Conservation (phyloP, 2,113 vertebrate species). For the Rhinolophus sinicus region DNA sequence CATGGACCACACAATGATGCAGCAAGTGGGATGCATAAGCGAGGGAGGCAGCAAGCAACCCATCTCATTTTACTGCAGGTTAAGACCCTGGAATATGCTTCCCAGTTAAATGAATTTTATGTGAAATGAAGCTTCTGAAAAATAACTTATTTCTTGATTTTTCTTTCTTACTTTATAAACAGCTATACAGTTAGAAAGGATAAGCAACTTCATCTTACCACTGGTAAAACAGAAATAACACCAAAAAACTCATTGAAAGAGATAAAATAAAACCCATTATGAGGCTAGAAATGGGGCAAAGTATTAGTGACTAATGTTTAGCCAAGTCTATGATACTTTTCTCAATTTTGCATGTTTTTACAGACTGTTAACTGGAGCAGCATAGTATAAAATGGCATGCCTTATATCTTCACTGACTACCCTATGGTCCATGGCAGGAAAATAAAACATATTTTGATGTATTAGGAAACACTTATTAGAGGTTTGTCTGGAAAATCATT, state of each 20-base stretch:
- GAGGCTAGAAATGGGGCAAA: background rate
- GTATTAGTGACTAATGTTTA: background rate
- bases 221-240: background rate
- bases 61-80: background rate
- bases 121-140: background rate
- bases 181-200: background rate
- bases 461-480: background rate
- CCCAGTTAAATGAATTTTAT: background rate
- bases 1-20: background rate
- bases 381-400: background rate
- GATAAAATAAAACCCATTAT: background rate
- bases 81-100: background rate
- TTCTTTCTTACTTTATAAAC: constrained; percentile 31
- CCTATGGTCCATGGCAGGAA: background rate
- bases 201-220: background rate
- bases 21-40: background rate
- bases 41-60: background rate
- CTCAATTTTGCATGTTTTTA: background rate
- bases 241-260: background rate
- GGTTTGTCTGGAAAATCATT: background rate
- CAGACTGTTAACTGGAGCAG: background rate
- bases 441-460: background rate
- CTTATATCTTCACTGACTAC: background rate
- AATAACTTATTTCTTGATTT: background rate
- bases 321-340: background rate